A percentile compares a stretch with the other conserved stretches of the same genome.
phyloP scores from a whole-genome alignment of 2,113 vertebrate species.

The Gulo gulo region DNA sequence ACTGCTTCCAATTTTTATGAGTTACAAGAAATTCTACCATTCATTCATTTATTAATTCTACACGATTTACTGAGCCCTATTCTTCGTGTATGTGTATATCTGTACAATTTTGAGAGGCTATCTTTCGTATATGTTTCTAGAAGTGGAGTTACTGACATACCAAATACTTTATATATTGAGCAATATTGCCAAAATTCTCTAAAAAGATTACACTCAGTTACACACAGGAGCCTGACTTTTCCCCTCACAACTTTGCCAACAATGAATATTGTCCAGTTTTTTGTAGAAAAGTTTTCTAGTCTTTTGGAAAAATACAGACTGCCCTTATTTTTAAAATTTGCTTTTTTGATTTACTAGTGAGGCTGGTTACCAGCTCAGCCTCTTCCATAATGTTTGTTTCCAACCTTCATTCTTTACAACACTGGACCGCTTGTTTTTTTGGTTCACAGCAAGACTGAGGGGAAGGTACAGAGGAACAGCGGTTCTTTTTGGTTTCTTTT shows the following conservation, averaged over 20 bases:
- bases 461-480: background rate
- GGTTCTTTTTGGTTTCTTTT: background rate
- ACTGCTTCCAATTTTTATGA: background rate
- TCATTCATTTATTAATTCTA: background rate
- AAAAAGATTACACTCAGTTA: background rate
- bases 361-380: background rate
- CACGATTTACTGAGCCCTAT: background rate
- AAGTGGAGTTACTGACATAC: background rate
- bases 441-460: background rate
- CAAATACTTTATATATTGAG: background rate
- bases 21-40: background rate
- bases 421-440: background rate
- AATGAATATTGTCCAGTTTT: background rate
- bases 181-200: background rate
- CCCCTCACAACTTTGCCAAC: background rate
- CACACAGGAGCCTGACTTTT: background rate
- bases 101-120: background rate
- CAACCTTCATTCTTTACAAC: background rate
- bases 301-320: background rate
- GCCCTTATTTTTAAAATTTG: background rate
- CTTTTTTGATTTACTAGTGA: background rate
- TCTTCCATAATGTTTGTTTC: background rate
- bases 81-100: background rate
- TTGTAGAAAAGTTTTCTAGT: background rate
- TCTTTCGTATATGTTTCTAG: background rate